Evolutionary conservation across 1,140 invertebrate species (phyloP), one percentile per base, ranked within the genome.

Genomic region (Camponotus floridanus): DNA sequence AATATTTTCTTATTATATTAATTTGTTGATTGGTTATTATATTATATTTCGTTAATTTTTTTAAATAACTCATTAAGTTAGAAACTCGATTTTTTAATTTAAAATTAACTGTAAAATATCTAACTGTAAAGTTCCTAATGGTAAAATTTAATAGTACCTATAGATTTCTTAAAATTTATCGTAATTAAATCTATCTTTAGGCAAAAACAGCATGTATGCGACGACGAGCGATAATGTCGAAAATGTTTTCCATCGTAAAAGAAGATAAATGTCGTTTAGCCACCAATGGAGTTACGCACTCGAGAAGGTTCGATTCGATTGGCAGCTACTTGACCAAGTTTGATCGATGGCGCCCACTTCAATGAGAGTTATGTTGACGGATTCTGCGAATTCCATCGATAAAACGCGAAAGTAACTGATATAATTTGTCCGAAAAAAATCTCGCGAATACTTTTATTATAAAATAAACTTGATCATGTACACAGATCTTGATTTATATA

Each of bases 341-440:
- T 88, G 86, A 89, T 89, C 86, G 83, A 89, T 89, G 88, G 48
- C 64, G 33, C 36, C 59, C 57, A 88, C 74, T 87, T 31, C 70
- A 88, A 65, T 68, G 51, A 65, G 73, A 88, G 79, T 88, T 88
- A 88, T 51, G 67, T 65, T 39, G 78, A 39, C 64, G 71, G 79
- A 68, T 84, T 85, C 87, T 87, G 67, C 79, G 86, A 88, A 88
- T 87, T 87, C 70, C 62, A 71, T 61, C 79, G 73, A 88, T 78
- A 85, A 39, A 13, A 26, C 31, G 51, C 39, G 33, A 84, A 67
- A 88, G 67, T 71, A 70, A 78, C 51, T 76, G 59, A 15, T 67
- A 55, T 78, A 81, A 85, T 85, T 87, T 74, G 59, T 33, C 15
- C 61, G 55, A 42, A 70, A 68, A 86, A 85, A 26, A 76, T 57